phyloP scores from a whole-genome alignment of 2,113 vertebrate species.

The Gymnogyps californianus region DNA sequence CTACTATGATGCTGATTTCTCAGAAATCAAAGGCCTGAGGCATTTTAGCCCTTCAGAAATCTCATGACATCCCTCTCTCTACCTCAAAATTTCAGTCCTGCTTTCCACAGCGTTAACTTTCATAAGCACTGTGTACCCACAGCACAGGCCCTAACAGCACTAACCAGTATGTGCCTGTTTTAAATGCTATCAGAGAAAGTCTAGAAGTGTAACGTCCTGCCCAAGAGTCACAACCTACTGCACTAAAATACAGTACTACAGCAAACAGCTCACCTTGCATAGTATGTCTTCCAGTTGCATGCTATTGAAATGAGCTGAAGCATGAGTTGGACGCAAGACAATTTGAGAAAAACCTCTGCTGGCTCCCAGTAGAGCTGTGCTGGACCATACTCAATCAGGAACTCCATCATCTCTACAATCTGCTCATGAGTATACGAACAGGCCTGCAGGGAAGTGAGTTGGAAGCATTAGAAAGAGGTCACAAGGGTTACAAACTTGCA shows the following conservation, averaged over 20 bases:
- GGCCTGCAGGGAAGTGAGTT: constrained; percentile 73
- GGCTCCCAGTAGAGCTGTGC: constrained; percentile 96
- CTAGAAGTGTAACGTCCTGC: neutral
- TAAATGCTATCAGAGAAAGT: neutral
- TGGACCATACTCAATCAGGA: constrained; percentile 93
- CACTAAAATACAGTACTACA: neutral
- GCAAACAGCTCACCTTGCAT: constrained; percentile 84
- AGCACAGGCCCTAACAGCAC: neutral
- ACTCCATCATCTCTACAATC: constrained; percentile 99
- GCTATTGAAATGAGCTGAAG: constrained; percentile 97
- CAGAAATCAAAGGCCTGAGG: neutral
- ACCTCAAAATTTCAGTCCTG: neutral
- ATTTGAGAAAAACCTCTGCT: constrained; percentile 94
- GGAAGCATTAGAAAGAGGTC: neutral
- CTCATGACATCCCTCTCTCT: neutral
- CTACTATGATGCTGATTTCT: neutral
- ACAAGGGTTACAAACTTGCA: neutral
- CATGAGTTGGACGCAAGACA: constrained; percentile 95
- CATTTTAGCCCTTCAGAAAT: neutral
- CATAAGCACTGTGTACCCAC: neutral
- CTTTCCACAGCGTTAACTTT: neutral
- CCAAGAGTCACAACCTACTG: neutral
- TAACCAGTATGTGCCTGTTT: neutral
- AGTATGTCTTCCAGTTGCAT: constrained; percentile 98
- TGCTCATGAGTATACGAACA: constrained; percentile 95